These are phyloP conservation scores for Nemotelus nigrinus DNA, from an alignment of 2,888 invertebrate species.

Conservation along the genomic window DNA sequence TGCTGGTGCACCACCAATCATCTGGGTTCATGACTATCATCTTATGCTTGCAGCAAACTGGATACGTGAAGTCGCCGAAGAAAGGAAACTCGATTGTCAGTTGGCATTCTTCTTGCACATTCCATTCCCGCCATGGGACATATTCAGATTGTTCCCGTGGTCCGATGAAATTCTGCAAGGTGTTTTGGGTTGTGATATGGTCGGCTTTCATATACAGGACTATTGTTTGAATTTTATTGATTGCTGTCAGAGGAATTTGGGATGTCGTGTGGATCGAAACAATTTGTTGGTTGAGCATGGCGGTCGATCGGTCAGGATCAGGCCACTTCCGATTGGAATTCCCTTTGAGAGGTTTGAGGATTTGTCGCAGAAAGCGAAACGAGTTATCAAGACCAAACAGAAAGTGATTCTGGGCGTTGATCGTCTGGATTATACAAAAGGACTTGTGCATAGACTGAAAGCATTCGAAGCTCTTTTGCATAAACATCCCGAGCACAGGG, in stretches of 20 bases:
- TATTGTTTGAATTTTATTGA: conserved; percentile 92
- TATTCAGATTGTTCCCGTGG: conserved; percentile 90
- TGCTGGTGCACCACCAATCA: conserved; percentile 71
- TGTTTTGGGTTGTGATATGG: conserved; percentile 91
- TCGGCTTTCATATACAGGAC: conserved; percentile 91
- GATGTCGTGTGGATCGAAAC: conserved; percentile 88
- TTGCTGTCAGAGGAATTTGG: conserved; percentile 86
- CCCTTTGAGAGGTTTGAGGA: conserved; percentile 87
- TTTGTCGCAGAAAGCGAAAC: conserved; percentile 76
- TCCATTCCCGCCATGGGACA: conserved; percentile 95
- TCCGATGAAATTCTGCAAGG: conserved; percentile 94
- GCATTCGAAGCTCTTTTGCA: conserved; percentile 84
- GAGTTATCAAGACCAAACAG: conserved; percentile 76
- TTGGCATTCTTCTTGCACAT: conserved; percentile 94
- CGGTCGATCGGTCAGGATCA: conserved; percentile 83
- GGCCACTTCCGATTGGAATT: conserved; percentile 89
- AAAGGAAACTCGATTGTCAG: conserved; percentile 79
- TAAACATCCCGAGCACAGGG: conserved; percentile 86
- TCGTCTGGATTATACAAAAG: conserved; percentile 90
- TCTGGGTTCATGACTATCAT: conserved; percentile 96
- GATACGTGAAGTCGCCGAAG: conserved; percentile 86
- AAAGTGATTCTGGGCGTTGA: conserved; percentile 89
- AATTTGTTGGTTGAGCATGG: conserved; percentile 88
- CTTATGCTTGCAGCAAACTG: conserved; percentile 92
- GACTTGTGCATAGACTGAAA: conserved; percentile 82